These are phyloP conservation scores for Circaetus gallicus DNA, from an alignment of 2,113 vertebrate species.

Conservation along the genomic window DNA sequence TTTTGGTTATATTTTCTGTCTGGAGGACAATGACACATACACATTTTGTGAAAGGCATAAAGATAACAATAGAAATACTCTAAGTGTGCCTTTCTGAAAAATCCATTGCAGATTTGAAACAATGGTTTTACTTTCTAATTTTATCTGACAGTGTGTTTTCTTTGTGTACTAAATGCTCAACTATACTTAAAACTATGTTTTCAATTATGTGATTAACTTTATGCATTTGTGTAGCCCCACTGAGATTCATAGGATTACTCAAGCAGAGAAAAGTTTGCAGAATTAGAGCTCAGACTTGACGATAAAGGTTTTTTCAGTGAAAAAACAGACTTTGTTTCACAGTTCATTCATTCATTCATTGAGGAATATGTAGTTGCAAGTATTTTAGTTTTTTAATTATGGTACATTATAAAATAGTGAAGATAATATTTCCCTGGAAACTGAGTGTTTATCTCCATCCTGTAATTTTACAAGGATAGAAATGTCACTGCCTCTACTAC, in stretches of 20 bases:
- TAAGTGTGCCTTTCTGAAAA: neutral
- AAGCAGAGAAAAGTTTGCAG: neutral
- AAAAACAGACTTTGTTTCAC: neutral
- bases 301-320: neutral
- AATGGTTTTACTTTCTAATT: neutral
- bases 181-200: conserved; percentile 7
- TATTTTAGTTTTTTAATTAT: conserved; percentile 11
- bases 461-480: neutral
- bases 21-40: neutral
- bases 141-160: neutral
- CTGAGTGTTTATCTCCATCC: neutral
- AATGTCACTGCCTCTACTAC: neutral
- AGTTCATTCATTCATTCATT: neutral
- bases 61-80: neutral
- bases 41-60: neutral
- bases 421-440: conserved; percentile 39
- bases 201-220: conserved; percentile 20
- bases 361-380: neutral
- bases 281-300: neutral
- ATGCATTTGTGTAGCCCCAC: neutral
- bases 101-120: neutral
- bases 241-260: conserved; percentile 1
- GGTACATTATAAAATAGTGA: neutral
- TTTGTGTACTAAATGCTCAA: neutral
- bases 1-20: neutral